Evolutionary conservation across 2,888 invertebrate genomes (phyloP).

Genomic region (Glaucopsyche alexis): DNA sequence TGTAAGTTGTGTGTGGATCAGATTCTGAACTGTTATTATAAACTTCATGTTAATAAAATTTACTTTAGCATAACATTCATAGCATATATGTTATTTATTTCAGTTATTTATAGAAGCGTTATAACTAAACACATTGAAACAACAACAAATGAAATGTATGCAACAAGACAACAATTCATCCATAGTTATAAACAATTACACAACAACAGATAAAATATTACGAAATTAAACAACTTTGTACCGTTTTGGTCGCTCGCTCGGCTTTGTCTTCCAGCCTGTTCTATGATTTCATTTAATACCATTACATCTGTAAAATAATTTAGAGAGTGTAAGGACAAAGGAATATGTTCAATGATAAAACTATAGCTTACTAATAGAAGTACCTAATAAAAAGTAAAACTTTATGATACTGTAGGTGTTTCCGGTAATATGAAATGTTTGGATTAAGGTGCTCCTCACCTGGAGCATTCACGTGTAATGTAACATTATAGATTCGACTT

Average conservation of each 20-base stretch:
- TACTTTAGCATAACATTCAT: constrained; percentile 21
- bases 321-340: too few relatives aligned
- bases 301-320: constrained; percentile 90
- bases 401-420: too few relatives aligned
- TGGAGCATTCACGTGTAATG: too few relatives aligned
- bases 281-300: constrained; percentile 97
- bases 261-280: constrained; percentile 95
- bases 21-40: constrained; percentile 36
- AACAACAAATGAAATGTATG: constrained; percentile 40
- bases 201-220: constrained; percentile 36
- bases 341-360: too few relatives aligned
- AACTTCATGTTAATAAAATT: constrained; percentile 31
- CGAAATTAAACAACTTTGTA: constrained; percentile 61
- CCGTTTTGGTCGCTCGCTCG: constrained; percentile 93
- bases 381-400: too few relatives aligned
- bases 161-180: constrained; percentile 45
- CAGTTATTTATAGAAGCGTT: constrained; percentile 30
- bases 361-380: not conserved
- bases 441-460: too few relatives aligned
- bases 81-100: constrained; percentile 29
- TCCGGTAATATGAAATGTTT: too few relatives aligned
- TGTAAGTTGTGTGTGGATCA: constrained; percentile 54
- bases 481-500: too few relatives aligned
- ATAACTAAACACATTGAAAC: constrained; percentile 31
- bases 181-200: constrained; percentile 30